Evolutionary conservation across 1,140 invertebrate species (phyloP).

Genomic region (Listronotus oregonensis): DNA sequence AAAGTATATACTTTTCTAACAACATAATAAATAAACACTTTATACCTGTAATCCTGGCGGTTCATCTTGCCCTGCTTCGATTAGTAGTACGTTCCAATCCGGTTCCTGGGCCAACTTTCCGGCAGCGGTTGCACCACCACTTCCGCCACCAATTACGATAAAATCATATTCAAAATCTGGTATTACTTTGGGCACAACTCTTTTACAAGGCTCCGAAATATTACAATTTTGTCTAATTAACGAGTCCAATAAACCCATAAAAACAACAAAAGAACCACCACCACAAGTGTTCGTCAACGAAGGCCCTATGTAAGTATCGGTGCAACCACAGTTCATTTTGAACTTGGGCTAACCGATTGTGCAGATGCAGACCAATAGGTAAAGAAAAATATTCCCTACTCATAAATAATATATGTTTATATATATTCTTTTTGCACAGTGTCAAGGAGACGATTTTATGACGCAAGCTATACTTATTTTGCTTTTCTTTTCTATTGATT

Average conservation of each 20-base stretch:
- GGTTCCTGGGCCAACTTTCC: slow-evolving; percentile 54
- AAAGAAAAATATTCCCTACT: too few relatives aligned
- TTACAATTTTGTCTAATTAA: slow-evolving; percentile 59
- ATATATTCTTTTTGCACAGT: too few relatives aligned
- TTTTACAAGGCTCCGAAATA: slow-evolving; percentile 59
- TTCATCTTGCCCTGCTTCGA: slow-evolving; percentile 70
- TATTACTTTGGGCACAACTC: slow-evolving; percentile 53
- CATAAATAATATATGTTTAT: too few relatives aligned
- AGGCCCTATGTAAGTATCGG: slow-evolving; percentile 56
- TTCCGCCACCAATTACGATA: slow-evolving; percentile 65
- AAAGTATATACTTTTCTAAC: too few relatives aligned
- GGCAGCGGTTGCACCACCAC: slow-evolving; percentile 63
- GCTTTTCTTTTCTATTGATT: too few relatives aligned
- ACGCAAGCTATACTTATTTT: too few relatives aligned
- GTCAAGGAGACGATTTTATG: too few relatives aligned
- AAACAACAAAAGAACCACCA: slow-evolving; percentile 59
- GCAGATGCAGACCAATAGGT: too few relatives aligned
- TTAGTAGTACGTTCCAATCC: slow-evolving; percentile 60
- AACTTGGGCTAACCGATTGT: background rate
- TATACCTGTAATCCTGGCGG: slow-evolving; percentile 56
- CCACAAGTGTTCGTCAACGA: slow-evolving; percentile 59
- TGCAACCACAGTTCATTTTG: slow-evolving; percentile 53
- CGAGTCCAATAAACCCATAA: slow-evolving; percentile 63
- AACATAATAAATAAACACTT: too few relatives aligned
- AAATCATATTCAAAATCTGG: slow-evolving; percentile 62